A percentile compares a stretch with the other conserved stretches of the same genome.
phyloP scores from a whole-genome alignment of 2,888 invertebrate genomes.

The Oxystoma pomonae region DNA sequence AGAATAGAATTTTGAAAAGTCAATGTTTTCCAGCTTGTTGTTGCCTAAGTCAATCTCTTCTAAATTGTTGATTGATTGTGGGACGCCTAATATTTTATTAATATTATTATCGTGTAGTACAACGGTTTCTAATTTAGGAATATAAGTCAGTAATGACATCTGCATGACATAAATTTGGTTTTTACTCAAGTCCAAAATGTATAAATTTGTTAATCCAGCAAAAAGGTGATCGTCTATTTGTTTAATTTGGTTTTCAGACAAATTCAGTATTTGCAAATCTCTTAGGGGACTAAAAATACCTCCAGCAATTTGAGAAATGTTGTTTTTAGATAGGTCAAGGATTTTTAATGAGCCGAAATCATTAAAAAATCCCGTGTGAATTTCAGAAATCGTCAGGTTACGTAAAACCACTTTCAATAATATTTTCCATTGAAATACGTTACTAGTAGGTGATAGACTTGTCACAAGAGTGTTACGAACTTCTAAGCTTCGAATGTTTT shows the following conservation, averaged over 20 bases:
- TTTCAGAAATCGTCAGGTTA: neutral
- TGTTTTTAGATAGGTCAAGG: neutral
- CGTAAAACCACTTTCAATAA: too few relatives aligned
- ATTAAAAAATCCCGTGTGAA: neutral
- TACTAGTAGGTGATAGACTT: too few relatives aligned
- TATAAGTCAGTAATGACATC: neutral
- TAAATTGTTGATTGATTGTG: neutral
- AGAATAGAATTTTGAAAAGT: neutral
- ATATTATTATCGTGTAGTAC: neutral
- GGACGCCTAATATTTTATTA: neutral
- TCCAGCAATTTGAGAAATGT: neutral
- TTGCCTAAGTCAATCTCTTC: neutral
- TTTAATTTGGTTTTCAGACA: neutral
- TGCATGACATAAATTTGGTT: neutral
- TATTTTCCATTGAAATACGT: too few relatives aligned
- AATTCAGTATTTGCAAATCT: neutral
- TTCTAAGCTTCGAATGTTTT: too few relatives aligned
- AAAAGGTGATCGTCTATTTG: neutral
- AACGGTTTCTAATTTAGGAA: neutral
- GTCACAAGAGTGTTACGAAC: too few relatives aligned
- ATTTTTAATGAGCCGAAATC: neutral
- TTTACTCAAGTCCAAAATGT: neutral
- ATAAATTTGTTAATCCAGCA: neutral
- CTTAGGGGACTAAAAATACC: neutral
- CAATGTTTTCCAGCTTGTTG: neutral